Evolutionary conservation across 1,140 invertebrate genomes (phyloP), one percentile per base, ranked within the genome.

Genomic region (Papilio xuthus): DNA sequence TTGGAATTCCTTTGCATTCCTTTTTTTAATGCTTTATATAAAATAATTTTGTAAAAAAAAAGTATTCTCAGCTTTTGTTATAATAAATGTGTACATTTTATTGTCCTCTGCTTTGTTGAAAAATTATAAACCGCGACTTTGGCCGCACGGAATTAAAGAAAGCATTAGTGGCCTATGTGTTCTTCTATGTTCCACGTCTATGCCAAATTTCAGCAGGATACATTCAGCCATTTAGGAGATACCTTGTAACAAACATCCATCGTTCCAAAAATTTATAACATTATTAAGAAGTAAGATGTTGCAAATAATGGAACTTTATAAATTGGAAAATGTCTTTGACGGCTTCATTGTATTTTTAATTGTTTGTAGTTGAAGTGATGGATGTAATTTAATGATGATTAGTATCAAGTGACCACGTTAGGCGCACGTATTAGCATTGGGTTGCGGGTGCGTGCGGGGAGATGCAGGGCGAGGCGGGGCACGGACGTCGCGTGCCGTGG

Each of bases 401-500:
- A 28, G 60, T 67, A 67, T 28, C 50, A 53, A 26, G 56, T 60
- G 56, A 67, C 60, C 60, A 26, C 26, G 23, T 28, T 28, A 63
- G 23, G 26, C 23, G 60, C 23, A 28, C 26, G 60, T 28, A 28
- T 60, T 60, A 26, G 23, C 23, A 6, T 15, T 26, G 23, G 13
- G 26, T 67, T 10, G 10, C 10, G 56, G 56, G 23, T 4, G 10
- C 10, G 20, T 12, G 20, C 20, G 15, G 60, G 56, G 56, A 12
- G 23, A n/a, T 13, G 23, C 56, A 12, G 56, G 56, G 26, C n/a
- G 26, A 8, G 10, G 23, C 9, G 41, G n/a, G 37, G 12, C n/a
- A 28, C 42, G 47, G 13, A 47, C 53, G 75, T 67, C 82, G 73
- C 81, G 82, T 83, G 82, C 81, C 77, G 82, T 60, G 83, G 81